These are phyloP conservation scores for Hozukius guyotensis DNA, from an alignment of 2,797 vertebrate genomes.

Conservation along the genomic window DNA sequence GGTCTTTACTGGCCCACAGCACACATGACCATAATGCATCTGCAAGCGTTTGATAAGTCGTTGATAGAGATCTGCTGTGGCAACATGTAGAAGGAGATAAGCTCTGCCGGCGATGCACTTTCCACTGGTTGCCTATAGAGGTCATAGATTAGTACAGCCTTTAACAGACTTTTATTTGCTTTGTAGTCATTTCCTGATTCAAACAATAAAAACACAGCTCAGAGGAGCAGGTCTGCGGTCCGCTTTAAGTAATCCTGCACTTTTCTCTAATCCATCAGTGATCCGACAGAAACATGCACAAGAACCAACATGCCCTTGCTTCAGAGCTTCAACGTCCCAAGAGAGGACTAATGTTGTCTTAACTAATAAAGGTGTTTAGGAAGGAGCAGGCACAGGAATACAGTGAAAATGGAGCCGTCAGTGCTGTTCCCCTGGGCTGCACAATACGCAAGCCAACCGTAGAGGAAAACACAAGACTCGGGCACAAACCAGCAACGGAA, in stretches of 20 bases:
- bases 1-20: slow-evolving; percentile 52
- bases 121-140: background rate
- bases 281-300: slow-evolving; percentile 42
- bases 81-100: slow-evolving; percentile 57
- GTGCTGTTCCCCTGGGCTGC: slow-evolving; percentile 41
- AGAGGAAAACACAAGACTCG: slow-evolving; percentile 44
- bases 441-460: slow-evolving; percentile 33
- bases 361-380: slow-evolving; percentile 67
- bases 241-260: background rate
- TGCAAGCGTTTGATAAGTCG: slow-evolving; percentile 63
- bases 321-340: slow-evolving; percentile 42
- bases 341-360: slow-evolving; percentile 63
- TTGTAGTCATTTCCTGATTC: background rate
- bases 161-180: background rate
- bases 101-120: slow-evolving; percentile 33
- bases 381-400: slow-evolving; percentile 32
- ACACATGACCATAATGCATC: slow-evolving; percentile 33
- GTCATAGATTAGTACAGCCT: slow-evolving; percentile 18
- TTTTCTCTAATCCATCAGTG: slow-evolving; percentile 44
- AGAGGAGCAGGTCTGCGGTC: no score
- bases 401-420: slow-evolving; percentile 57
- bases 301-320: slow-evolving; percentile 44
- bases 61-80: slow-evolving; percentile 57
- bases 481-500: background rate
- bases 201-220: background rate